A percentile compares a stretch with the other conserved stretches of the same genome.
phyloP scores from a whole-genome alignment of 2,113 vertebrate species.

The Egretta garzetta region DNA sequence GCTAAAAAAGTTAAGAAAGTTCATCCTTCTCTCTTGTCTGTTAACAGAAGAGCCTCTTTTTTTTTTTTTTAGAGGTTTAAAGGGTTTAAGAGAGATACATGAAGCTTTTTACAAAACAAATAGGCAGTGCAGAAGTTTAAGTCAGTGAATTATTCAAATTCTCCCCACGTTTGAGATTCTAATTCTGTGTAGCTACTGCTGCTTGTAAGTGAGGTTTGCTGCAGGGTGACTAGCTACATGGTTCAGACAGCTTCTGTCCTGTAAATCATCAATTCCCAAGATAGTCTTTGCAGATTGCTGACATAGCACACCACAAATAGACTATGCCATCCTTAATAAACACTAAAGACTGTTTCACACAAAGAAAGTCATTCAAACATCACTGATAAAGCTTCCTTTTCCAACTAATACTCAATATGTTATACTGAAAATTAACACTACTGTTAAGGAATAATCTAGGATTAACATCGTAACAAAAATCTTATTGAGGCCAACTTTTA shows the following conservation, averaged over 20 bases:
- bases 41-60: background rate
- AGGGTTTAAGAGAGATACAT: background rate
- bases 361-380: background rate
- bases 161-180: background rate
- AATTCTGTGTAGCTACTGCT: background rate
- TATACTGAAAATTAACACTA: background rate
- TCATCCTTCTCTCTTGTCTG: background rate
- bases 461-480: background rate
- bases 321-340: background rate
- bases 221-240: background rate
- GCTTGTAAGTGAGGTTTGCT: background rate
- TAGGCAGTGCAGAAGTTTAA: background rate
- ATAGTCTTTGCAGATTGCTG: constrained; percentile 31
- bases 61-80: background rate
- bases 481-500: background rate
- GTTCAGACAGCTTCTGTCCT: constrained; percentile 10
- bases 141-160: background rate
- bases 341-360: background rate
- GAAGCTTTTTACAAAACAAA: background rate
- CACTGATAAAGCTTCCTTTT: background rate
- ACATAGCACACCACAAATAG: constrained; percentile 46
- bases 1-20: background rate
- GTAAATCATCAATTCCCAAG: constrained; percentile 17
- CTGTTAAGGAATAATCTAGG: background rate
- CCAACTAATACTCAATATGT: background rate